phyloP scores from a whole-genome alignment of 2,888 invertebrate species.

The Hyposoter dolosus region DNA sequence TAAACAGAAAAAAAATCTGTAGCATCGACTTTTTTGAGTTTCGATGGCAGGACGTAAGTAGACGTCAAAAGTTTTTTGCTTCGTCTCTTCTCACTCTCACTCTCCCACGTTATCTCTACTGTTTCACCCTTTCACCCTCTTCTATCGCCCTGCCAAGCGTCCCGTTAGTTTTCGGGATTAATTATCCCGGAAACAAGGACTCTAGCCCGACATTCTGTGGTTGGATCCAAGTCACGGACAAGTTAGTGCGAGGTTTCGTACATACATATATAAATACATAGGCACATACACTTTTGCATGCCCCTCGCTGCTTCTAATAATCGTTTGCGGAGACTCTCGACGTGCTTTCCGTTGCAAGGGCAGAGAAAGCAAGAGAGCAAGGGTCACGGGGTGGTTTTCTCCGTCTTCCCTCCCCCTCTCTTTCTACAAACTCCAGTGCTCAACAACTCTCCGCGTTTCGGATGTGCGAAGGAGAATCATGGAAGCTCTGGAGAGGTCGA shows the following conservation, averaged over 20 bases:
- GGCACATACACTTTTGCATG: constrained; percentile 21
- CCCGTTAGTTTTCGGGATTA: constrained; percentile 75
- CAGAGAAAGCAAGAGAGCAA: constrained; percentile 10
- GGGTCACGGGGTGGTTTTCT: constrained; percentile 50
- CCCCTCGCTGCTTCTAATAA: constrained; percentile 63
- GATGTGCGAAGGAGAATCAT: constrained; percentile 49
- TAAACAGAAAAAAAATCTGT: constrained; percentile 8
- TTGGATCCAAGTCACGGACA: constrained; percentile 65
- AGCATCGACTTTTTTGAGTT: constrained; percentile 34
- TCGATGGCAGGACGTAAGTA: constrained; percentile 41
- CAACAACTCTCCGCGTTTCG: constrained; percentile 32
- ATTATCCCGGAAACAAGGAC: constrained; percentile 77
- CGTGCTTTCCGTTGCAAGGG: constrained; percentile 59
- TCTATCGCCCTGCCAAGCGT: constrained; percentile 45
- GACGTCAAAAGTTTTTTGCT: constrained; percentile 33
- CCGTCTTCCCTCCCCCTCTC: constrained; percentile 45
- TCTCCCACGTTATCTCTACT: constrained; percentile 3
- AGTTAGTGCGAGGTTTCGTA: constrained; percentile 52
- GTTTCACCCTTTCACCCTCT: constrained; percentile 33
- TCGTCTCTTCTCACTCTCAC: constrained; percentile 11
- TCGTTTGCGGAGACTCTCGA: constrained; percentile 62
- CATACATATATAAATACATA: constrained; percentile 21
- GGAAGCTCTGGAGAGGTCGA: constrained; percentile 18
- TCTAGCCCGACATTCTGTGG: constrained; percentile 68
- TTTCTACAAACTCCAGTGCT: constrained; percentile 40